Evolutionary conservation across 2,113 vertebrate genomes (phyloP).

Genomic region (Eidolon helvum): DNA sequence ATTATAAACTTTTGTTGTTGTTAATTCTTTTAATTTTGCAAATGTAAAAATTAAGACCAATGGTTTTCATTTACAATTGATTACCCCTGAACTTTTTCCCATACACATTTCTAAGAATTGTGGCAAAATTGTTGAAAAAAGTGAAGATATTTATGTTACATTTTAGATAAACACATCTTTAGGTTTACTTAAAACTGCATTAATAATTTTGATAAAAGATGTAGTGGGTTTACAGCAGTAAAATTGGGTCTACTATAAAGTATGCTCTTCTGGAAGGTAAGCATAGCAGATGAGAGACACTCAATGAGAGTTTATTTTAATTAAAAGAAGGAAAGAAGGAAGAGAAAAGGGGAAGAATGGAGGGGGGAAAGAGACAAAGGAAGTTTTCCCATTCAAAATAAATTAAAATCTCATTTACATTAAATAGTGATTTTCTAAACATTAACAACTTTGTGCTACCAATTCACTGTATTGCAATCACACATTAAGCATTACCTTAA

Average conservation of each 20-base stretch:
- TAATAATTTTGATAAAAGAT: background rate
- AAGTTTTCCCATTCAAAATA: background rate
- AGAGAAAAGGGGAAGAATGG: rapidly evolving
- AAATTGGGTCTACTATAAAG: background rate
- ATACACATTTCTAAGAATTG: background rate
- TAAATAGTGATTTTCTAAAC: slow-evolving; percentile 15
- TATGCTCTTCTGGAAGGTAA: background rate
- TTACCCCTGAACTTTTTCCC: background rate
- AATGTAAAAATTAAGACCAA: background rate
- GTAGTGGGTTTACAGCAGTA: background rate
- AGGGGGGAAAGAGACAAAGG: rapidly evolving
- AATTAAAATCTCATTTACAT: slow-evolving; percentile 40
- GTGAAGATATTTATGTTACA: background rate
- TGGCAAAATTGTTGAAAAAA: background rate
- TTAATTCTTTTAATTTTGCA: background rate
- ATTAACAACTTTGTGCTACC: background rate
- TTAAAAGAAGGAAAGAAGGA: background rate
- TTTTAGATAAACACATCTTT: background rate
- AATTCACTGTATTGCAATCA: background rate
- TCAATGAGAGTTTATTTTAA: background rate
- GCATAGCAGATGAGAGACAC: background rate
- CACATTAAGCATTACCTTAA: background rate
- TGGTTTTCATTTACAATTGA: background rate
- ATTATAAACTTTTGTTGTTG: too few relatives aligned
- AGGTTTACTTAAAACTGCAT: background rate